These are phyloP conservation scores for Eupeodes latifasciatus DNA, from an alignment of 2,888 invertebrate genomes.

Conservation along the genomic window DNA sequence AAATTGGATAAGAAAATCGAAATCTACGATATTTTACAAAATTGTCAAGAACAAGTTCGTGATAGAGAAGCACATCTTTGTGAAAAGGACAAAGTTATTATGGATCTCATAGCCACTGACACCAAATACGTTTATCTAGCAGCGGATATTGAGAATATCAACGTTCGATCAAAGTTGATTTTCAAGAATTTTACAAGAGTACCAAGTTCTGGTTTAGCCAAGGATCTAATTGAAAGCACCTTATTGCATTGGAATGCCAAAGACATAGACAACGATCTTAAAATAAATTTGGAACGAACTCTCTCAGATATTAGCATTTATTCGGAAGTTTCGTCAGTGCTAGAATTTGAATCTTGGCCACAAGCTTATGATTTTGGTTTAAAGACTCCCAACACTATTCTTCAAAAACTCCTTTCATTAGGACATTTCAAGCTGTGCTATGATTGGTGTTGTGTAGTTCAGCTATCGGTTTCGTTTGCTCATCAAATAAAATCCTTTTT, in stretches of 20 bases:
- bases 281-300: conserved; percentile 85
- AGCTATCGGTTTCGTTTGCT: conserved; percentile 77
- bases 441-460: conserved; percentile 88
- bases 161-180: conserved; percentile 79
- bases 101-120: conserved; percentile 79
- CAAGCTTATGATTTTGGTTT: conserved; percentile 85
- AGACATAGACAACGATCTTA: conserved; percentile 81
- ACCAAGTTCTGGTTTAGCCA: conserved; percentile 80
- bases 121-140: conserved; percentile 79
- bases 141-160: conserved; percentile 80
- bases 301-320: conserved; percentile 87
- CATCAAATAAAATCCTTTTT: conserved; percentile 82
- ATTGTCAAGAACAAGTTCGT: conserved; percentile 43
- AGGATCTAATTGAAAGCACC: conserved; percentile 82
- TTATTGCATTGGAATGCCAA: conserved; percentile 85
- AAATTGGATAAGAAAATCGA: conserved; percentile 62
- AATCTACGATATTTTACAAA: conserved; percentile 58
- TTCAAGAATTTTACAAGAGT: conserved; percentile 82
- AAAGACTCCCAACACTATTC: conserved; percentile 81
- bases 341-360: conserved; percentile 87
- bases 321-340: conserved; percentile 86
- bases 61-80: conserved; percentile 23
- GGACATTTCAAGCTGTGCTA: conserved; percentile 86
- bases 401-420: conserved; percentile 80
- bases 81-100: conserved; percentile 79